Conservation (phyloP, 1,140 invertebrate species). For the Ctenoplectra terminalis region DNA sequence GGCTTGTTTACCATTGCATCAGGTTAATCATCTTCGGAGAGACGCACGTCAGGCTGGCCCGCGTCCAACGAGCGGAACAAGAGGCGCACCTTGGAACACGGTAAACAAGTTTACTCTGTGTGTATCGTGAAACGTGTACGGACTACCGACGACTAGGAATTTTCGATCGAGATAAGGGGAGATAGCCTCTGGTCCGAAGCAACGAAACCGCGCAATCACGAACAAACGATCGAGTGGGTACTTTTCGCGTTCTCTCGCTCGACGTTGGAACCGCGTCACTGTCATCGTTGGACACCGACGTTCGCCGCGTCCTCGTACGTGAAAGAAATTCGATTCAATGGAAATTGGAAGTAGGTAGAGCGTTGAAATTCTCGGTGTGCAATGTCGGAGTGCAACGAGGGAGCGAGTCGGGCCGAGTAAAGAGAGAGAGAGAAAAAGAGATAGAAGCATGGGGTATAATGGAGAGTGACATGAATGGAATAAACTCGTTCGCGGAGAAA, state of each 20-base stretch:
- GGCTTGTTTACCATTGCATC: conserved; percentile 12
- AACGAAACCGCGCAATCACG: conserved; percentile 9
- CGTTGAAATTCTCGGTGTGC: conserved; percentile 58
- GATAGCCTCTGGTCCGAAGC: background rate
- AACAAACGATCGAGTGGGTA: background rate
- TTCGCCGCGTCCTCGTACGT: conserved; percentile 4
- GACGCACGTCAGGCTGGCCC: background rate
- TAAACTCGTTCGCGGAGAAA: conserved; percentile 25
- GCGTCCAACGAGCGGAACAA: conserved; percentile 12
- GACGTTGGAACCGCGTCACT: background rate
- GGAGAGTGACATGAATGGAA: conserved; percentile 61
- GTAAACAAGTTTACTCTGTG: conserved; percentile 35
- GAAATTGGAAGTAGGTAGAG: conserved; percentile 57
- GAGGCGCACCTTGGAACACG: conserved; percentile 11
- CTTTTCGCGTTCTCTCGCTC: background rate
- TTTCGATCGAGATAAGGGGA: background rate
- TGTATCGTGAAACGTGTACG: conserved; percentile 17
- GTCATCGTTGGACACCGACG: background rate
- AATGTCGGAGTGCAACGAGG: conserved; percentile 13
- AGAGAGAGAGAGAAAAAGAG: background rate
- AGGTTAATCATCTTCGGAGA: conserved; percentile 32
- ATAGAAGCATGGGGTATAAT: conserved; percentile 5
- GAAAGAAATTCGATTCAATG: conserved; percentile 66
- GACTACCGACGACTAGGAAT: background rate
- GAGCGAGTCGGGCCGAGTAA: background rate